Percentiles rank a stretch among this genome's conserved stretches.
Evolutionary conservation across 2,113 vertebrate species (phyloP).

Genomic region (Lonchura striata): DNA sequence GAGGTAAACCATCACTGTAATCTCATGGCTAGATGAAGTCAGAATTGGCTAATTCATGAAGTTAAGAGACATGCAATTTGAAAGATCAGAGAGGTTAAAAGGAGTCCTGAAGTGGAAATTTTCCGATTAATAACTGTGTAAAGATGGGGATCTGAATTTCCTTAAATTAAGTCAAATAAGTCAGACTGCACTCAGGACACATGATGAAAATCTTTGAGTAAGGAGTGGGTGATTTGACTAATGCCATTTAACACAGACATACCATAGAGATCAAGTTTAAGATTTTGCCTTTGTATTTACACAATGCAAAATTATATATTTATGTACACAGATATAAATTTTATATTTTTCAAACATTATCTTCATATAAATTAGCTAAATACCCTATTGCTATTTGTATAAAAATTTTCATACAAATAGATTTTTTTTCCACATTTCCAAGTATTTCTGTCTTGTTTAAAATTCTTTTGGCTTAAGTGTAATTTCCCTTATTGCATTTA

Average conservation of each 20-base stretch:
- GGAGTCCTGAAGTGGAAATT: slow-evolving; percentile 31
- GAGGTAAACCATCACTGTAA: not conserved
- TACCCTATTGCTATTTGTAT: not conserved
- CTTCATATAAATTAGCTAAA: not conserved
- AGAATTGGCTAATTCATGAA: slow-evolving; percentile 34
- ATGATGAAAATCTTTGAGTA: not conserved
- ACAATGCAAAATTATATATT: not conserved
- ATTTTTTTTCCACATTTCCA: not conserved
- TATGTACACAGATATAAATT: not conserved
- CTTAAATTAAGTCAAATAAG: not conserved
- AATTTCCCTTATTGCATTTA: not conserved
- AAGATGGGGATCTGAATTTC: slow-evolving; percentile 10
- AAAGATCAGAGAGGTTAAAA: slow-evolving; percentile 58
- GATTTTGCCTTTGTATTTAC: not conserved
- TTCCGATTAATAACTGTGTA: slow-evolving; percentile 34
- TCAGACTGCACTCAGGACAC: not conserved
- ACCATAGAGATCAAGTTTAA: not conserved
- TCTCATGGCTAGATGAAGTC: slow-evolving; percentile 6
- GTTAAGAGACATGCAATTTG: not conserved
- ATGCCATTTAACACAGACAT: not conserved
- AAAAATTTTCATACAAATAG: not conserved
- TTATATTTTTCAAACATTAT: not conserved
- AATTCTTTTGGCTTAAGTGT: not conserved
- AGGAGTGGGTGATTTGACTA: not conserved
- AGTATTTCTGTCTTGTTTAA: not conserved